phyloP scores from a whole-genome alignment of 2,797 vertebrate species.

The Falco berigora region DNA sequence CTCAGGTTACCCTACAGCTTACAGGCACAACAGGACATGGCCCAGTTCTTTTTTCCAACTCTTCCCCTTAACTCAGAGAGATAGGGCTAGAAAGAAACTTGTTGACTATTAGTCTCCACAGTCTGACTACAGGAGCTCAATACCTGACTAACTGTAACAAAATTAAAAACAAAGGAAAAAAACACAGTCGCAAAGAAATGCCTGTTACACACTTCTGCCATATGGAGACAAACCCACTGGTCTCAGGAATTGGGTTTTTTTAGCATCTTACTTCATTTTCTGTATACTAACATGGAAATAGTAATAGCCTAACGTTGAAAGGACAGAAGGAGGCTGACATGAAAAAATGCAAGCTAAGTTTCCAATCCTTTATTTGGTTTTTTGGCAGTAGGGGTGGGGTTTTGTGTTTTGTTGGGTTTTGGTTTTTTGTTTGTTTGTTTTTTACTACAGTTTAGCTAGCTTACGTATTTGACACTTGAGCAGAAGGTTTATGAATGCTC shows the following conservation, averaged over 20 bases:
- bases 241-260: background rate
- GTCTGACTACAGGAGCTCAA: background rate
- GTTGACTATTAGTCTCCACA: background rate
- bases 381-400: background rate
- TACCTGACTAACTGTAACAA: background rate
- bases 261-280: background rate
- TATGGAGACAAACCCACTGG: background rate
- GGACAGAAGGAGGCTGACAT: background rate
- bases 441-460: background rate
- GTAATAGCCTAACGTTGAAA: background rate
- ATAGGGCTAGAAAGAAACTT: background rate
- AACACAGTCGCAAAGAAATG: background rate
- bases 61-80: background rate
- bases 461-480: background rate
- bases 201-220: background rate
- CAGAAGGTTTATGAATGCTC: background rate
- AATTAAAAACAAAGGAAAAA: background rate
- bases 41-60: background rate
- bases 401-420: background rate
- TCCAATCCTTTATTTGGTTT: background rate
- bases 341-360: background rate
- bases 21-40: background rate
- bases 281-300: background rate
- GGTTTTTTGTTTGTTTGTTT: background rate
- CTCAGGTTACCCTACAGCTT: background rate